These are phyloP conservation scores for Diachrysia chrysitis DNA, from an alignment of 2,888 invertebrate genomes.

Conservation along the genomic window DNA sequence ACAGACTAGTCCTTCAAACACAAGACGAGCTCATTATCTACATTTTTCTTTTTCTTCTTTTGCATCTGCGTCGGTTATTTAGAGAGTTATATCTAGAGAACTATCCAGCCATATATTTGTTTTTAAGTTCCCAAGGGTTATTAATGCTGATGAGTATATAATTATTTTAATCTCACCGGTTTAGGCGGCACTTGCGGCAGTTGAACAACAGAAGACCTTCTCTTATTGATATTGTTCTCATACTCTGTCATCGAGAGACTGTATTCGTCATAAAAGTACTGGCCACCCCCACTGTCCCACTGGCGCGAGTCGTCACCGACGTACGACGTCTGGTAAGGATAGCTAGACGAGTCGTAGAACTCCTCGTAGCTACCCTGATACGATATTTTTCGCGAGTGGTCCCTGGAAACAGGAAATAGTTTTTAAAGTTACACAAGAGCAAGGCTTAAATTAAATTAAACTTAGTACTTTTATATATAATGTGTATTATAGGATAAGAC, in stretches of 20 bases:
- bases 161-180: constrained; percentile 65
- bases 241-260: constrained; percentile 88
- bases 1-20: no score
- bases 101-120: no score
- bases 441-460: not conserved
- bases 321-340: constrained; percentile 89
- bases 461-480: no score
- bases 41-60: no score
- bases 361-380: constrained; percentile 90
- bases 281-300: constrained; percentile 92
- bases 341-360: constrained; percentile 91
- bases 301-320: constrained; percentile 91
- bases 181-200: constrained; percentile 87
- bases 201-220: constrained; percentile 87
- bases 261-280: constrained; percentile 81
- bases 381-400: constrained; percentile 82
- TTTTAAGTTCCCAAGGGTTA: no score
- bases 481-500: no score
- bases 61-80: no score
- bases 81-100: no score
- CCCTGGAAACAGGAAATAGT: constrained; percentile 75
- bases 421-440: not conserved
- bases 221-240: constrained; percentile 89
- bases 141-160: not conserved
- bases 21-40: no score